Evolutionary conservation across 2,888 invertebrate genomes (phyloP), one percentile per base, ranked within the genome.

Genomic region (Leptopilina myrica): DNA sequence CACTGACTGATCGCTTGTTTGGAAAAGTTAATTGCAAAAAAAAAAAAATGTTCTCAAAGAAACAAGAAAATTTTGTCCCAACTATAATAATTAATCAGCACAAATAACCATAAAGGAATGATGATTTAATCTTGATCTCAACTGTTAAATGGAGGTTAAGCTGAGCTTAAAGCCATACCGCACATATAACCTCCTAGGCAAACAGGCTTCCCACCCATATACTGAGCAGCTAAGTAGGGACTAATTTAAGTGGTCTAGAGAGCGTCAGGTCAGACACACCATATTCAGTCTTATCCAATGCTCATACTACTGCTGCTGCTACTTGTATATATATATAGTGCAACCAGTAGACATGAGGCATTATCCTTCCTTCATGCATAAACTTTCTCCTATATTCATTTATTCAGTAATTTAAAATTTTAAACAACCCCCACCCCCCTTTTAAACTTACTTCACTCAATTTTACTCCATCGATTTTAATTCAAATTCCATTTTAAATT

Each of bases 171-270:
- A 69, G 73, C 73, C n/a, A 26, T 53, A 14, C 15, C 33, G 73
- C 33, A 56, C 5, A 56, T 14, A 53, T 53, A 73, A 73, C 12
- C 26, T 46, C 5, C 67, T 56, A 53, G 53, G 53, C 15, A 56
- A 73, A 73, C 53, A 49, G 49, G 53, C 43, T 66, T 66, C n/a
- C n/a, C 66, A 46, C 66, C 46, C 46, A 46, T 20, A 49, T 67
- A 67, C 43, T 49, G 20, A 49, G 20, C 67, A 20, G 67, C 20
- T 67, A 67, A 67, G 67, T 73, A 73, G 73, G 56, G 73, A 83
- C 78, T 84, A 78, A 76, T 78, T 80, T 84, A 81, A 87, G 87
- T 87, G 85, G 83, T 85, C 83, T 83, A 82, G 79, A 81, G 82
- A 81, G 78, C 83, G 81, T 84, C 75, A 64, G 80, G 83, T 81